Conservation (phyloP, 2,113 vertebrate genomes). For the Oreocharis arfaki region DNA sequence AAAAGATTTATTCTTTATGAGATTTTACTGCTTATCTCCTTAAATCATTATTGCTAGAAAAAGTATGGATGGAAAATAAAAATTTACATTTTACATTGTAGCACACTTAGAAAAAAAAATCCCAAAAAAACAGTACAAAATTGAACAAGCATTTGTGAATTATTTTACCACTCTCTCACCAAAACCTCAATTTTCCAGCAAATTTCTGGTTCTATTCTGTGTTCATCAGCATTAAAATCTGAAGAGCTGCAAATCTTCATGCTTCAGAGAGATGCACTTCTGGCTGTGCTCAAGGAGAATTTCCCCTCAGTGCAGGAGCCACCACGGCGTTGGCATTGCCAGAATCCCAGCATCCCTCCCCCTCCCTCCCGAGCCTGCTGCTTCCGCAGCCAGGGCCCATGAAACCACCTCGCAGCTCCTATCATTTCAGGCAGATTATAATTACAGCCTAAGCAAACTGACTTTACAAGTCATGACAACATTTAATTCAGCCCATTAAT, state of each 20-base stretch:
- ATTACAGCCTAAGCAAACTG: constrained; percentile 21
- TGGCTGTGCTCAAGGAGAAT: background rate
- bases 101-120: background rate
- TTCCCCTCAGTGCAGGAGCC: background rate
- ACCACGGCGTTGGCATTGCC: fast-evolving
- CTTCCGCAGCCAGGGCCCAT: background rate
- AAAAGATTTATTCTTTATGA: background rate
- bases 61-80: background rate
- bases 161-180: background rate
- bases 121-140: background rate
- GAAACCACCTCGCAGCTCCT: background rate
- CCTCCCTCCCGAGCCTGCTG: background rate
- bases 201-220: background rate
- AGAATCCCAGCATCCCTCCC: background rate
- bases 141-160: background rate
- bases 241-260: background rate
- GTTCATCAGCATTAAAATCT: background rate
- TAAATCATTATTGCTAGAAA: background rate
- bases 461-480: background rate
- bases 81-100: background rate
- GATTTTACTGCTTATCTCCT: background rate
- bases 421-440: background rate
- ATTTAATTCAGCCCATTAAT: constrained; percentile 30
- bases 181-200: background rate
- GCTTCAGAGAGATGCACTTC: background rate